Evolutionary conservation across 2,888 invertebrate species (phyloP).

Genomic region (Pristionchus entomophagus): DNA sequence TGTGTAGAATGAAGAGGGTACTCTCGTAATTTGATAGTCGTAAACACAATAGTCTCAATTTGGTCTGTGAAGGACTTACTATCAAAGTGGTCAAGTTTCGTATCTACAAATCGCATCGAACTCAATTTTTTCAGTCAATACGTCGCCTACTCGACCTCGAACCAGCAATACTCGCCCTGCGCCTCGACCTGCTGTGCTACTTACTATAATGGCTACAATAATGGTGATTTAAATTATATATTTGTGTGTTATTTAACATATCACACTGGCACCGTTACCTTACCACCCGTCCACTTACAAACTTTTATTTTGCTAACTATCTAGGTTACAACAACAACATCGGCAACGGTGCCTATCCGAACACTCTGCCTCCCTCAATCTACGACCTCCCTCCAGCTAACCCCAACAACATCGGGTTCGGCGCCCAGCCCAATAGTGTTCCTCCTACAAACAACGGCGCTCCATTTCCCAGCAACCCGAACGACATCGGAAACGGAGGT

Average conservation of each 20-base stretch:
- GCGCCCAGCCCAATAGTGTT: too few species aligned
- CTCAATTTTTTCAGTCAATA: constrained; percentile 63
- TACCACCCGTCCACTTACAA: too few species aligned
- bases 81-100: too few species aligned
- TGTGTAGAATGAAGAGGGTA: background rate
- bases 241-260: too few species aligned
- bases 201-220: too few species aligned
- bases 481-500: background rate
- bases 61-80: too few species aligned
- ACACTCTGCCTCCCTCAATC: background rate
- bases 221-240: background rate
- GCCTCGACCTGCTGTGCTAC: constrained; percentile 59
- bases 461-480: too few species aligned
- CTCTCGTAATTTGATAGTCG: too few species aligned
- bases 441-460: background rate
- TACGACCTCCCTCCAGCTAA: background rate
- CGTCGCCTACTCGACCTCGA: constrained; percentile 59
- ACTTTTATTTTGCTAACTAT: too few species aligned
- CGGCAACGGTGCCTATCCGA: constrained; percentile 14
- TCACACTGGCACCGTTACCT: too few species aligned
- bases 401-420: background rate
- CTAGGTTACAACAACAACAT: constrained; percentile 19
- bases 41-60: too few species aligned
- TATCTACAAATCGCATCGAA: background rate
- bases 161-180: constrained; percentile 61